These are phyloP conservation scores for Lottia gigantea DNA, from an alignment of 2,888 invertebrate species.

Conservation along the genomic window DNA sequence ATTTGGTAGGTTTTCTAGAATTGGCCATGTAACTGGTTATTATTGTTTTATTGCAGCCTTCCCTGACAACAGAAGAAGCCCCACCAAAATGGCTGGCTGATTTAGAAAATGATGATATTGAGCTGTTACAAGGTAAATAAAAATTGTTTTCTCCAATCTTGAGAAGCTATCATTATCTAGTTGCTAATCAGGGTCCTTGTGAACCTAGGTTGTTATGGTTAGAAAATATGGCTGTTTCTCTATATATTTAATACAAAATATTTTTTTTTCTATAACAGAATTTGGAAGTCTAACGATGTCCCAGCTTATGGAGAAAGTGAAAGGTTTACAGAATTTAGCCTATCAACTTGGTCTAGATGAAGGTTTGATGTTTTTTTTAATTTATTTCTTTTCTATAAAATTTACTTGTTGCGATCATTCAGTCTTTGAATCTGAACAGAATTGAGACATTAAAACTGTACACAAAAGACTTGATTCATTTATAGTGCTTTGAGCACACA, in stretches of 20 bases:
- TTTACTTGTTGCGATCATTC: too few species aligned
- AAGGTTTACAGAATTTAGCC: conserved; percentile 91
- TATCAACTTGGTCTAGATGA: conserved; percentile 95
- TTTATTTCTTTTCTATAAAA: too few species aligned
- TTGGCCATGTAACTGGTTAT: neutral
- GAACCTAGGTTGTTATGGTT: too few species aligned
- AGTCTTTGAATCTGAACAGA: too few species aligned
- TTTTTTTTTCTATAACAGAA: conserved; percentile 64
- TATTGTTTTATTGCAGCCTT: conserved; percentile 27
- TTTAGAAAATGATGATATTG: conserved; percentile 68
- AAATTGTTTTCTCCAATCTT: too few species aligned
- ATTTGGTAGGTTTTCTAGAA: too few species aligned
- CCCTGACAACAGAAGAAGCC: conserved; percentile 35
- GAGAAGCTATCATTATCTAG: too few species aligned
- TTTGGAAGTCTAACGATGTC: conserved; percentile 79
- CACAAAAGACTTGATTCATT: too few species aligned
- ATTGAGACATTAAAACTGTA: too few species aligned
- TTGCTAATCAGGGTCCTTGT: too few species aligned
- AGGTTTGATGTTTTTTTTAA: conserved; percentile 50
- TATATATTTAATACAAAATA: conserved; percentile 27
- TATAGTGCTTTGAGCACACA: too few species aligned
- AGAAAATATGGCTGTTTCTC: too few species aligned
- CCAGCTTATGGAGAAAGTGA: conserved; percentile 90
- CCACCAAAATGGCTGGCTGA: conserved; percentile 66
- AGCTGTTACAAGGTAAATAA: conserved; percentile 67